phyloP scores from a whole-genome alignment of 2,888 invertebrate genomes.

The Amphiduros pacificus region DNA sequence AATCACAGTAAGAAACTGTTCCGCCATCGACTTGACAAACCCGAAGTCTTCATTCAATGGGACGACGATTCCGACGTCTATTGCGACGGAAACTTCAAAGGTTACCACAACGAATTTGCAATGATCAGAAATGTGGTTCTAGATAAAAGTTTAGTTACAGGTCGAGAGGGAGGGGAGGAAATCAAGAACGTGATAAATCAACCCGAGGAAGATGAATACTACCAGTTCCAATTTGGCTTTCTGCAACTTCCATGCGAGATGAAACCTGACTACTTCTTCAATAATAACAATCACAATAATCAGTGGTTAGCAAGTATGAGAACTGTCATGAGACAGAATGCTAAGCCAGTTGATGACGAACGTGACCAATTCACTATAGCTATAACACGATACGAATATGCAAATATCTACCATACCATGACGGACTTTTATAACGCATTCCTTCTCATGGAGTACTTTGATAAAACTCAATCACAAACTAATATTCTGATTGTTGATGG shows the following conservation, averaged over 20 bases:
- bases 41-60: constrained; percentile 3
- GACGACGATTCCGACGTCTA: constrained; percentile 1
- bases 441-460: constrained; percentile 33
- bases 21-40: too few relatives aligned
- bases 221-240: constrained; percentile 26
- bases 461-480: constrained; percentile 27
- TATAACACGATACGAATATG: constrained; percentile 23
- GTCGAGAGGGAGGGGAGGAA: constrained; percentile 31
- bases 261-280: constrained; percentile 28
- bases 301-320: constrained; percentile 19
- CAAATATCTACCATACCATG: constrained; percentile 22
- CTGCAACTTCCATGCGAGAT: constrained; percentile 24
- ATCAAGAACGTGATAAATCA: constrained; percentile 33
- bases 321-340: not conserved
- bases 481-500: constrained; percentile 51
- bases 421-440: constrained; percentile 36
- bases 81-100: constrained; percentile 23
- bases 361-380: constrained; percentile 27
- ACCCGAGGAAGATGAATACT: constrained; percentile 32
- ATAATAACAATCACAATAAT: constrained; percentile 31
- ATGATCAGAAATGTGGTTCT: constrained; percentile 24
- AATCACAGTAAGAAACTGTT: too few relatives aligned
- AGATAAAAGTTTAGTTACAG: constrained; percentile 18
- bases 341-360: not conserved
- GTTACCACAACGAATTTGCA: constrained; percentile 28